Evolutionary conservation across 2,888 invertebrate genomes (phyloP), one percentile per base, ranked within the genome.

Genomic region (Phasia obesa): DNA sequence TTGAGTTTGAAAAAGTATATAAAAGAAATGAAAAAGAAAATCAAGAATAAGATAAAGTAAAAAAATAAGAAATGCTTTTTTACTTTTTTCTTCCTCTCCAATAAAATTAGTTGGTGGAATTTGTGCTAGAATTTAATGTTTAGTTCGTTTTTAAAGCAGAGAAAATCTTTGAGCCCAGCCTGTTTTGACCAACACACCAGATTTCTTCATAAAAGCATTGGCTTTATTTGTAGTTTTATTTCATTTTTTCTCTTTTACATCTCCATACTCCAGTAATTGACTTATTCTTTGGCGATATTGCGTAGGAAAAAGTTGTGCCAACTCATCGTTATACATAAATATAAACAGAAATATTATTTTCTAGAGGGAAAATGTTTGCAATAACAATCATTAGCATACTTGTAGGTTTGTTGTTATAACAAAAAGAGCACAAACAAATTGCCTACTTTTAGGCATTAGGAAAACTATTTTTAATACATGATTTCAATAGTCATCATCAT

Each of bases 361-460:
- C 44, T 38, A 15, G 1, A n/a, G 2, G 17, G 1, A 35, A 15
- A 21, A 38, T 42, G 15, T 59, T 17, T 53, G n/a, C 31, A 81
- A 51, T 49, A 82, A 78, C 49, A 15, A 79, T 79, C 75, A 75
- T 83, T 79, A 79, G 75, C 78, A 83, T 79, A 67, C 75, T 79
- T 75, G 47, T 17, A 67, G 75, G 60, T 47, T 71, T 65, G 44
- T 69, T 65, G 27, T 38, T 53, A 15, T 38, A 70, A 59, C 49
- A 51, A 69, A 59, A 44, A 31, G 13, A 27, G 9, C 42, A 67
- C 2, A 38, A 67, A 65, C 73, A 19, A 31, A 13, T 74, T 78
- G 78, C 71, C 79, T 83, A 75, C 64, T 65, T 79, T 60, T 21
- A 65, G 79, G 75, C 79, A 47, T 27, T 11, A 69, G 60, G 2